Conservation (phyloP, 1,140 invertebrate species). For the Cherax destructor region DNA sequence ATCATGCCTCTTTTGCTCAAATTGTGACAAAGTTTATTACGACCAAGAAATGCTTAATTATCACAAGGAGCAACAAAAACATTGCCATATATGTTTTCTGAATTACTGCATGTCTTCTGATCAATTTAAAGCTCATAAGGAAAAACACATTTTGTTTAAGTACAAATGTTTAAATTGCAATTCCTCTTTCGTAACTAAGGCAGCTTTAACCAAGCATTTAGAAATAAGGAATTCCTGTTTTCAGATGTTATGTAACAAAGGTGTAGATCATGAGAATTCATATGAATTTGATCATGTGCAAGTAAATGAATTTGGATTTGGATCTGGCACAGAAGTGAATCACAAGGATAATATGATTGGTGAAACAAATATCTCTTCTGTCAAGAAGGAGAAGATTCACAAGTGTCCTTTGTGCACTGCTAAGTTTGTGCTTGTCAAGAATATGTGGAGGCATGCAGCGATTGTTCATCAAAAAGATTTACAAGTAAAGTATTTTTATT, state of each 20-base stretch:
- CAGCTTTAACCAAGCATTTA: conserved; percentile 26
- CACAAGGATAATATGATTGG: neutral
- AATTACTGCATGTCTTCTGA: conserved; percentile 24
- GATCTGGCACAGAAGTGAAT: neutral
- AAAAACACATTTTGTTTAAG: conserved; percentile 21
- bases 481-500: neutral
- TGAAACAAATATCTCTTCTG: neutral
- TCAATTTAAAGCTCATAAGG: conserved; percentile 20
- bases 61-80: conserved; percentile 17
- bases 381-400: neutral
- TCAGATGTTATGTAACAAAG: neutral
- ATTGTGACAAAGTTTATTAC: conserved; percentile 36
- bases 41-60: conserved; percentile 1
- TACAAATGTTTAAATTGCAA: conserved; percentile 23
- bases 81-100: conserved; percentile 13
- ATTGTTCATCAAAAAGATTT: neutral
- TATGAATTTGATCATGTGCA: neutral
- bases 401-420: conserved; percentile 16
- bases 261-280: neutral
- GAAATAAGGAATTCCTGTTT: conserved; percentile 6
- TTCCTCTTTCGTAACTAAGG: conserved; percentile 23
- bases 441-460: conserved; percentile 22
- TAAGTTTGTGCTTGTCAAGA: conserved; percentile 17
- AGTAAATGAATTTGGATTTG: neutral
- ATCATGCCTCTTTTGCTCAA: conserved; percentile 16